phyloP scores from a whole-genome alignment of 1,140 invertebrate genomes.

The Drosophila pseudoobscura region DNA sequence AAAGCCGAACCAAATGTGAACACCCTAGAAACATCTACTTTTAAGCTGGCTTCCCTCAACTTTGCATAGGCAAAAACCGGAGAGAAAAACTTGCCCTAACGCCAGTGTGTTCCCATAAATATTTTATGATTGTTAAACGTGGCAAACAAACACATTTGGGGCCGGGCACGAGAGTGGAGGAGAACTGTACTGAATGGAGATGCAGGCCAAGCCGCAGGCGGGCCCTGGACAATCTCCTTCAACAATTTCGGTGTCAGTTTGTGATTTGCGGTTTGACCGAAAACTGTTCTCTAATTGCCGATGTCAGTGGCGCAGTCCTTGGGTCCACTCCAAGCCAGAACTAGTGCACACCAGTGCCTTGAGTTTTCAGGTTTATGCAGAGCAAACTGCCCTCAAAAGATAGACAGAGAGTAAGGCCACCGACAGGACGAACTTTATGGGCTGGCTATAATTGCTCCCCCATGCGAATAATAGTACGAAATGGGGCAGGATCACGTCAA shows the following conservation, averaged over 20 bases:
- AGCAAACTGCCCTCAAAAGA: constrained; percentile 17
- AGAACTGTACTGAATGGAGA: not conserved
- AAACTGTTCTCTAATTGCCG: constrained; percentile 38
- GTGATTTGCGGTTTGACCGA: constrained; percentile 29
- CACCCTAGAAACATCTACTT: not conserved
- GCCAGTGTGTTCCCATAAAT: constrained; percentile 43
- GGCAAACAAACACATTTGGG: constrained; percentile 34
- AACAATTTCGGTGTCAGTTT: constrained; percentile 40
- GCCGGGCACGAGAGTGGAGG: not conserved
- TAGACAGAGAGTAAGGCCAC: constrained; percentile 24
- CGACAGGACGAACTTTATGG: constrained; percentile 50
- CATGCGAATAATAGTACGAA: constrained; percentile 46
- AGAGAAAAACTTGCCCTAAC: constrained; percentile 26
- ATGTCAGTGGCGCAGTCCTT: constrained; percentile 10
- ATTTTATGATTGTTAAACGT: constrained; percentile 54
- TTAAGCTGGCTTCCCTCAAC: constrained; percentile 10
- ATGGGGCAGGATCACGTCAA: constrained; percentile 13
- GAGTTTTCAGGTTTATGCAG: constrained; percentile 18
- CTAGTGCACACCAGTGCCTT: constrained; percentile 1
- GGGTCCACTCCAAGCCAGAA: not conserved
- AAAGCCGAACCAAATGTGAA: not conserved
- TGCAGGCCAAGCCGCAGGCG: constrained; percentile 6
- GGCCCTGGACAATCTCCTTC: not conserved
- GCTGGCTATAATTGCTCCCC: constrained; percentile 54
- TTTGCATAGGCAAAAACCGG: constrained; percentile 27